Percentiles rank a stretch among this genome's conserved stretches.
Evolutionary conservation across 2,797 vertebrate species (phyloP).

Genomic region (Arnoldichthys spilopterus): DNA sequence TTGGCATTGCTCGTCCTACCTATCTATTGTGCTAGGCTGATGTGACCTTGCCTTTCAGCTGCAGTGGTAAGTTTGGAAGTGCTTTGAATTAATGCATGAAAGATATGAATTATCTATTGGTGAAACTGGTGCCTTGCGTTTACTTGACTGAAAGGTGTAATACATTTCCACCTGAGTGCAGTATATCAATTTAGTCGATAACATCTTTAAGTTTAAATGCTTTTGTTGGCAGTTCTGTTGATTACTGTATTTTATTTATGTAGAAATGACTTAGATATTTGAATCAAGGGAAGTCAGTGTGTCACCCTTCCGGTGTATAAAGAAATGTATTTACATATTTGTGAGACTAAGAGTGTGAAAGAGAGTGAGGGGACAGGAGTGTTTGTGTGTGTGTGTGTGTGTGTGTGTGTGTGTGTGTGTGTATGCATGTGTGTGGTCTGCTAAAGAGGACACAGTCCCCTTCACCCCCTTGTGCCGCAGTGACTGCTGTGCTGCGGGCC

Average conservation of each 20-base stretch:
- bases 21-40: conserved; percentile 23
- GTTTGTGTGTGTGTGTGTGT: conserved; percentile 14
- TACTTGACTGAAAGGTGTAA: neutral
- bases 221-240: neutral
- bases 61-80: conserved; percentile 31
- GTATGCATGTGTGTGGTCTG: conserved; percentile 7
- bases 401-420: neutral
- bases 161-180: neutral
- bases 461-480: conserved; percentile 28
- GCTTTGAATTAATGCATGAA: conserved; percentile 9
- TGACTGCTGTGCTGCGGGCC: conserved; percentile 36
- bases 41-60: conserved; percentile 13
- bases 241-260: neutral
- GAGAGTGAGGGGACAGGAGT: neutral
- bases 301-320: neutral
- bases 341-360: conserved; percentile 6
- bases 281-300: neutral
- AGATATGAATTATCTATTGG: neutral
- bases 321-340: neutral
- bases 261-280: no score
- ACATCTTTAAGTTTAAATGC: neutral
- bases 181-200: neutral
- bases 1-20: neutral
- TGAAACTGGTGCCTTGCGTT: neutral
- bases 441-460: conserved; percentile 22